Conservation (phyloP, 2,888 invertebrate species). For the Acleris holmiana region DNA sequence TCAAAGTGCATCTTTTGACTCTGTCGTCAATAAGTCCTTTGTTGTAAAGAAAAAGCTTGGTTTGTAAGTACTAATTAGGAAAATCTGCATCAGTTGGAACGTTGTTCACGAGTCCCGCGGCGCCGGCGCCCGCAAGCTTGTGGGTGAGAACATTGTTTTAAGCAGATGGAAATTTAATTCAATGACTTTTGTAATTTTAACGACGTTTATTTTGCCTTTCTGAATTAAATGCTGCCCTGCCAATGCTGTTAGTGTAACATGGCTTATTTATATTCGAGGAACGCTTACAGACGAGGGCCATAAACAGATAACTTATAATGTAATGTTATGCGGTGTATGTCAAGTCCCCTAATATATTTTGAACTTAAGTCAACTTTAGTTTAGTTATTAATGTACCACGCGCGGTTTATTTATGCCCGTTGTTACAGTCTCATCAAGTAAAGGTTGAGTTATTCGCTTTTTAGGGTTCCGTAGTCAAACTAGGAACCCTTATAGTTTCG, state of each 20-base stretch:
- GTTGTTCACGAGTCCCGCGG: constrained; percentile 9
- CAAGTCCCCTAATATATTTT: too few relatives aligned
- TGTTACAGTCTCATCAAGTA: too few relatives aligned
- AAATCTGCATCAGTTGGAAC: constrained; percentile 14
- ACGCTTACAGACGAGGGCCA: neutral
- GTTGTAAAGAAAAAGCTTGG: neutral
- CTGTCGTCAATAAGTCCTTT: neutral
- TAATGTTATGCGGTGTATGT: too few relatives aligned
- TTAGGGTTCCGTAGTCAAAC: too few relatives aligned
- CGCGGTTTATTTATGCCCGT: too few relatives aligned
- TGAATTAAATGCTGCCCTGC: neutral
- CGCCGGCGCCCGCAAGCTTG: constrained; percentile 12
- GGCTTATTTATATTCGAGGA: neutral
- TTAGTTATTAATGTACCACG: too few relatives aligned
- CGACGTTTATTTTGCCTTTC: constrained; percentile 6
- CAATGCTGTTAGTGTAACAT: constrained; percentile 42
- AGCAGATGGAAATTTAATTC: constrained; percentile 30
- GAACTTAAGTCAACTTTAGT: too few relatives aligned
- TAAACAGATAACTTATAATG: too few relatives aligned
- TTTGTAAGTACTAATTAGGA: constrained; percentile 19
- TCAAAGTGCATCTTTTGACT: neutral
- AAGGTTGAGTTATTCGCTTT: too few relatives aligned
- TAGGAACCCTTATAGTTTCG: too few relatives aligned
- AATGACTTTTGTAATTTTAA: constrained; percentile 21
- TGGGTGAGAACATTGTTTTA: constrained; percentile 19